Percentiles rank a stretch among this genome's conserved stretches.
phyloP scores from a whole-genome alignment of 1,140 invertebrate genomes.

The Paraescarpia echinospica region DNA sequence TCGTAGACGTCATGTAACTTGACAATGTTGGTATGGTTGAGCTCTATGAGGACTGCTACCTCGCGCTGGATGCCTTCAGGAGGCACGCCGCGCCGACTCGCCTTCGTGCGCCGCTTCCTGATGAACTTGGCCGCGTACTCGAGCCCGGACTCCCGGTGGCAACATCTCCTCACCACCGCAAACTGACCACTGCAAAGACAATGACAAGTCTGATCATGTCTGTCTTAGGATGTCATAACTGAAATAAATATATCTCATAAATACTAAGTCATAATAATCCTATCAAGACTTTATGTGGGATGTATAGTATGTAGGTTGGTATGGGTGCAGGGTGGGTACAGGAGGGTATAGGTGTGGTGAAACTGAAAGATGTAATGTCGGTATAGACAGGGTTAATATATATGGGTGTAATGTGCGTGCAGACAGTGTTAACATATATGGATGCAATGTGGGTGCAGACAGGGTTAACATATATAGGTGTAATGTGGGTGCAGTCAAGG shows the following conservation, averaged over 20 bases:
- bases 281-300: neutral
- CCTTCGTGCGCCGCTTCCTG: slow-evolving; percentile 72
- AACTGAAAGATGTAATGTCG: neutral
- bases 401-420: neutral
- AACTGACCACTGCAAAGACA: slow-evolving; percentile 83
- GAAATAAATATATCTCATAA: too few species aligned
- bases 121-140: slow-evolving; percentile 95
- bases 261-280: too few species aligned
- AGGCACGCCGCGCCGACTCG: slow-evolving; percentile 46
- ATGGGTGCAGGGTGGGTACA: neutral
- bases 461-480: too few species aligned
- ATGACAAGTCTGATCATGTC: slow-evolving; percentile 37
- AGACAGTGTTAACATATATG: neutral
- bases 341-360: neutral
- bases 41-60: slow-evolving; percentile 60
- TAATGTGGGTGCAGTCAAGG: too few species aligned
- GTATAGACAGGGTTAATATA: neutral
- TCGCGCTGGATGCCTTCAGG: slow-evolving; percentile 63
- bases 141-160: slow-evolving; percentile 78
- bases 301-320: neutral
- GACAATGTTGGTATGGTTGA: slow-evolving; percentile 64
- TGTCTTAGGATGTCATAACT: too few species aligned
- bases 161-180: slow-evolving; percentile 86
- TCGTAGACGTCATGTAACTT: slow-evolving; percentile 64
- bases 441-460: too few species aligned